Base-by-base conservation (phyloP, 92 coral and sea anemone genomes). In the Umimayanthus kanabou region DNA sequence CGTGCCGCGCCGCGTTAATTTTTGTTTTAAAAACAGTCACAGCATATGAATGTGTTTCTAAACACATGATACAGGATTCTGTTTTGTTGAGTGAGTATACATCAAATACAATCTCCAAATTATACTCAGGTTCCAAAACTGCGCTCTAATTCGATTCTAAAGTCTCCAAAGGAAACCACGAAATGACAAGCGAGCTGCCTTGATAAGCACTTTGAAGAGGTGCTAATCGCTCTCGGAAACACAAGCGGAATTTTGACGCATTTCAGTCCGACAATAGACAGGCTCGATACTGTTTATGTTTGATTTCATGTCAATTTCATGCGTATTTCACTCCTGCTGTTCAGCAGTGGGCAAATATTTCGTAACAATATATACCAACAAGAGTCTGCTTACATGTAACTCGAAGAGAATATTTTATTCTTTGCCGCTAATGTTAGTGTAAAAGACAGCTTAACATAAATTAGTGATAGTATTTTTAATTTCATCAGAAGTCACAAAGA, bases 211-310 rank as follows among this genome's bases (percentile, higher is more conserved):
- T 28, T 65, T 83, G 79, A 69, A 71, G 55, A 81, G 39, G 87
- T 83, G 87, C 42, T 70, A 83, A 70, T 83, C 87, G 77, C 77
- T 70, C 78, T 83, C 78, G 78, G 87, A 83, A 83, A 83, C 39
- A 47, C 58, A 70, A 45, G 77, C 45, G 77, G 77, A 67, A 28
- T 83, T 83, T 83, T n/a, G 77, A 45, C 76, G 65, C 39, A 70
- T 83, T 70, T 70, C 43, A 70, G 26, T 70, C 28, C 26, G 28
- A 53, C 58, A 53, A 53, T 47, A 8, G 42, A 73, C 39, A n/a
- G 37, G 61, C 6, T 16, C 4, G 67, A 67, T 29, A 26, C 65
- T 45, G 66, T 47, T 70, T 71, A 3, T 83, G 57, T 69, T 83
- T 11, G 30, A 18, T 80, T 61, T 80, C 78, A 69, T 39, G 79